A percentile compares a stretch with the other conserved stretches of the same genome.
These are phyloP conservation scores for Ciconia stormi DNA, from an alignment of 2,113 vertebrate species.

Conservation along the genomic window DNA sequence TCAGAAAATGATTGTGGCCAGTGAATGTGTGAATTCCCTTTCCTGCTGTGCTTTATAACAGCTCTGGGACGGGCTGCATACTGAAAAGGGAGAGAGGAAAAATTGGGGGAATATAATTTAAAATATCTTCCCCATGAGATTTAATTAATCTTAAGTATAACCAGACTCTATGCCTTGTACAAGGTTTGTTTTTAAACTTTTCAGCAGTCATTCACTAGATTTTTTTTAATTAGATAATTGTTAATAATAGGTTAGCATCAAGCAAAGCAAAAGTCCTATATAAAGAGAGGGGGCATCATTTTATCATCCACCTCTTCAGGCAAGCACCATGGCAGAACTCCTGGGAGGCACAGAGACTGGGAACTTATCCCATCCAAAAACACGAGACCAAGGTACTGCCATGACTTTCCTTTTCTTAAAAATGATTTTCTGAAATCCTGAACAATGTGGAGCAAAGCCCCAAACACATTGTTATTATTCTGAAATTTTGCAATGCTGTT, in stretches of 20 bases:
- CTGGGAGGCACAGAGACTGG: neutral
- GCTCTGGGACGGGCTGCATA: neutral
- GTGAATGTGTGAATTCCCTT: neutral
- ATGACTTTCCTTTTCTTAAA: neutral
- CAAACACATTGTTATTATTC: neutral
- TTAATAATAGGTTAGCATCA: neutral
- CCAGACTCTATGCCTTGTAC: neutral
- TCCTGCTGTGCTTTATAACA: neutral
- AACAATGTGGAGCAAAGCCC: neutral
- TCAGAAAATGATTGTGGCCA: neutral
- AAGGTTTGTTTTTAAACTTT: neutral
- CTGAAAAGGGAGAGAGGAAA: neutral
- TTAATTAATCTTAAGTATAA: neutral
- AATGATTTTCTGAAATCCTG: neutral
- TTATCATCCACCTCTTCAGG: neutral
- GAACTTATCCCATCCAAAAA: neutral
- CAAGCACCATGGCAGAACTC: neutral
- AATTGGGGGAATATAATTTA: neutral
- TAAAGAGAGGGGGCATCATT: accelerated
- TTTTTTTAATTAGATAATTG: neutral
- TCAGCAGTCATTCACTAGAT: neutral
- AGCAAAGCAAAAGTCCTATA: neutral
- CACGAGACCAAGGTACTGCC: neutral
- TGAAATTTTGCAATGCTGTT: neutral
- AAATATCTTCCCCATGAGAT: neutral